phyloP scores from a whole-genome alignment of 2,113 vertebrate genomes.

The Bufo bufo region DNA sequence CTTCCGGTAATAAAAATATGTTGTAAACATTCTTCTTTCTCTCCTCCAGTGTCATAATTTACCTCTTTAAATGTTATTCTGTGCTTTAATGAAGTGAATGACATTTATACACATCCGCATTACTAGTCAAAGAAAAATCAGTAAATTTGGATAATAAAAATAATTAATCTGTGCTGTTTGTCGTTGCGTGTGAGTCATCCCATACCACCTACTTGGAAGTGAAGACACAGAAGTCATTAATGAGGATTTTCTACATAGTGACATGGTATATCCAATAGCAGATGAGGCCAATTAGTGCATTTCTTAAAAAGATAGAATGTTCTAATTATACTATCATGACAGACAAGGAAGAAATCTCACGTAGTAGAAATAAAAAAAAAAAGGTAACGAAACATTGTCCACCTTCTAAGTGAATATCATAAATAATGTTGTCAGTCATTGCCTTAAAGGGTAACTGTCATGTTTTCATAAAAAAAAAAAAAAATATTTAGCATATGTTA shows the following conservation, averaged over 20 bases:
- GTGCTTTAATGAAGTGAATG: slow-evolving; percentile 71
- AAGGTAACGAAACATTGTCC: not conserved
- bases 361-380: slow-evolving; percentile 29
- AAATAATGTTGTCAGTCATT: not conserved
- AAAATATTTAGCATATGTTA: too few relatives aligned
- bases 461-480: too few relatives aligned
- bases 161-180: slow-evolving; percentile 67
- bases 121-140: slow-evolving; percentile 64
- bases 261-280: slow-evolving; percentile 56
- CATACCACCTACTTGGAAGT: slow-evolving; percentile 66
- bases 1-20: not conserved
- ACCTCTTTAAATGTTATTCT: slow-evolving; percentile 47
- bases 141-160: slow-evolving; percentile 64
- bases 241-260: slow-evolving; percentile 68
- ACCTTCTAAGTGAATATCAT: not conserved
- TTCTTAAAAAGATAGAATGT: slow-evolving; percentile 60
- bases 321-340: slow-evolving; percentile 63
- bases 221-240: slow-evolving; percentile 63
- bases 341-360: slow-evolving; percentile 1
- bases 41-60: not conserved
- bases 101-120: slow-evolving; percentile 70
- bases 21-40: not conserved
- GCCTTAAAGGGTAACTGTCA: too few relatives aligned
- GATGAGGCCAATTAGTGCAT: slow-evolving; percentile 64
- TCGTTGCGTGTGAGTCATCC: slow-evolving; percentile 69